These are phyloP conservation scores for Cephus pygmeus DNA, from an alignment of 2,888 invertebrate genomes.

Conservation along the genomic window DNA sequence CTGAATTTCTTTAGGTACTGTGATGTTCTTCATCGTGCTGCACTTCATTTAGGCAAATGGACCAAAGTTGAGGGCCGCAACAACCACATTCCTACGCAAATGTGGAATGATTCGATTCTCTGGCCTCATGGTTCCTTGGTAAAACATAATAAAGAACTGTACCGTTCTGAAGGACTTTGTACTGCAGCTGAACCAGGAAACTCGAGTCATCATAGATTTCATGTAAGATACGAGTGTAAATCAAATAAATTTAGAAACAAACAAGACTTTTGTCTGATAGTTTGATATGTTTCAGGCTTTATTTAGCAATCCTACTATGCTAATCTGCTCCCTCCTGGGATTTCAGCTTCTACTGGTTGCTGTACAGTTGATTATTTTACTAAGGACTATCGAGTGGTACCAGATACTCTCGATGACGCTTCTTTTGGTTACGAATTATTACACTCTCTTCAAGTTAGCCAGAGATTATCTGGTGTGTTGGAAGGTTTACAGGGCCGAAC, in stretches of 20 bases:
- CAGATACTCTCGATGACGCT: constrained; percentile 87
- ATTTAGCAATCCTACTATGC: constrained; percentile 85
- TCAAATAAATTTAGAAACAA: neutral
- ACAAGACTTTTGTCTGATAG: neutral
- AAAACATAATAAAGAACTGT: constrained; percentile 78
- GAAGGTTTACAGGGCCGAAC: constrained; percentile 82
- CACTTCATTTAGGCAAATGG: constrained; percentile 90
- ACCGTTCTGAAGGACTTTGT: constrained; percentile 80
- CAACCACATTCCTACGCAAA: constrained; percentile 69
- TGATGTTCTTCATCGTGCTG: constrained; percentile 90
- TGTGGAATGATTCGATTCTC: constrained; percentile 72
- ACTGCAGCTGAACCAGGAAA: constrained; percentile 92
- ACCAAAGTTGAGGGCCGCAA: constrained; percentile 71
- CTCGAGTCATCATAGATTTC: constrained; percentile 82
- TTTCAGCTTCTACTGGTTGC: constrained; percentile 78
- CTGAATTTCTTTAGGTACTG: constrained; percentile 70
- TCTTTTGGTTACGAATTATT: constrained; percentile 90
- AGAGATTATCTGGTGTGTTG: constrained; percentile 88
- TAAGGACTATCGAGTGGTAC: constrained; percentile 90
- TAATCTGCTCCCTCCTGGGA: constrained; percentile 79
- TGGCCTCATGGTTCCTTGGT: constrained; percentile 84
- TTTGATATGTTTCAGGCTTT: constrained; percentile 73
- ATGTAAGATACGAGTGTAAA: constrained; percentile 73
- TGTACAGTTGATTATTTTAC: constrained; percentile 82
- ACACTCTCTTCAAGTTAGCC: constrained; percentile 88